A percentile compares a stretch with the other conserved stretches of the same genome.
phyloP scores from a whole-genome alignment of 2,888 invertebrate species.

The Tholera decimalis region DNA sequence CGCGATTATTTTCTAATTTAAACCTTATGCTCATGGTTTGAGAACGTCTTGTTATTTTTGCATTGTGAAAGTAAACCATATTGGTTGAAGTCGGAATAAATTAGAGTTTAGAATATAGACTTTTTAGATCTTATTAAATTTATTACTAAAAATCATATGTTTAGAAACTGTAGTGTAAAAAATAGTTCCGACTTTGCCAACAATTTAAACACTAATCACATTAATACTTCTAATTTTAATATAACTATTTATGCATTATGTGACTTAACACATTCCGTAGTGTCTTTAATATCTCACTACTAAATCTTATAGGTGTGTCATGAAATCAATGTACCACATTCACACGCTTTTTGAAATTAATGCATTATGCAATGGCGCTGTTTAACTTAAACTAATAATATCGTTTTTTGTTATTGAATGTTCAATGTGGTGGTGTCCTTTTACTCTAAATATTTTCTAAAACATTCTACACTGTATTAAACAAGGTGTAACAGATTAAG shows the following conservation, averaged over 20 bases:
- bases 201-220: slow-evolving; percentile 21
- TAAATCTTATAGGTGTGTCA: slow-evolving; percentile 21
- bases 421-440: slow-evolving; percentile 24
- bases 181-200: slow-evolving; percentile 49
- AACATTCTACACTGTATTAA: slow-evolving; percentile 3
- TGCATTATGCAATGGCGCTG: slow-evolving; percentile 50
- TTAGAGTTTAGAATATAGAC: not conserved
- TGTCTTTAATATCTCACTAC: slow-evolving; percentile 34
- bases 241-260: slow-evolving; percentile 33
- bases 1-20: not conserved
- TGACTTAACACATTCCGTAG: slow-evolving; percentile 26
- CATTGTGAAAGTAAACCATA: slow-evolving; percentile 48
- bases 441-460: not conserved
- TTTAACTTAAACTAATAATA: slow-evolving; percentile 27
- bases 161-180: not conserved
- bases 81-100: slow-evolving; percentile 43
- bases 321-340: slow-evolving; percentile 45
- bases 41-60: slow-evolving; percentile 27
- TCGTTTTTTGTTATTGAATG: slow-evolving; percentile 34
- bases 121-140: not conserved
- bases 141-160: not conserved
- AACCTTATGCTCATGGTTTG: not conserved
- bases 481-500: too few relatives aligned
- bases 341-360: slow-evolving; percentile 52
- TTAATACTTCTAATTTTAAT: slow-evolving; percentile 9